phyloP scores from a whole-genome alignment of 1,140 invertebrate species.

The Caenorhabditis brenneri region DNA sequence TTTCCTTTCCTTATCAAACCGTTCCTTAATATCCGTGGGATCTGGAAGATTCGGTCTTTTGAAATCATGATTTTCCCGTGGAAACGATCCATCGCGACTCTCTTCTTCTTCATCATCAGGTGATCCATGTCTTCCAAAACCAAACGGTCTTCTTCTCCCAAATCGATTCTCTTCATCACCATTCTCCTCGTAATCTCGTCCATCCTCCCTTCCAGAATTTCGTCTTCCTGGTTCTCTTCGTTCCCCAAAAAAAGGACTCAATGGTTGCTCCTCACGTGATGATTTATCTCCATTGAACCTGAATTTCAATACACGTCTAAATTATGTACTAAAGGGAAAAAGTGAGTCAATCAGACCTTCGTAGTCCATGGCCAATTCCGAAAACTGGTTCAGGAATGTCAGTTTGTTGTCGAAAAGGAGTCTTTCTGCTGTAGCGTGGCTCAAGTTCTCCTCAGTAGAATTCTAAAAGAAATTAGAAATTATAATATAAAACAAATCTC shows the following conservation, averaged over 20 bases:
- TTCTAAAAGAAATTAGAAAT: neutral
- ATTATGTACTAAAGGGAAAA: neutral
- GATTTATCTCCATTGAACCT: conserved; percentile 17
- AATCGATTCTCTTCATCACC: conserved; percentile 18
- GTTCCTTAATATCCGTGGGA: neutral
- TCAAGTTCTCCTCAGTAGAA: conserved; percentile 29
- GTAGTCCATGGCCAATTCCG: conserved; percentile 11
- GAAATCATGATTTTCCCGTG: neutral
- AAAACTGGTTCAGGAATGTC: conserved; percentile 45
- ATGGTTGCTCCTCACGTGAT: neutral
- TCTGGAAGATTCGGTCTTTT: conserved; percentile 1
- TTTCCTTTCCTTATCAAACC: conserved; percentile 20
- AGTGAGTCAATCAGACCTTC: neutral
- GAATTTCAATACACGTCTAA: neutral
- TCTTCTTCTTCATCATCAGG: conserved; percentile 8
- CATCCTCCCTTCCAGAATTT: conserved; percentile 46
- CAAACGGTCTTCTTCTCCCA: conserved; percentile 5
- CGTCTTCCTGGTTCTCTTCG: conserved; percentile 14
- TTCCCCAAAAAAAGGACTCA: conserved; percentile 43
- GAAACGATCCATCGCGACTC: neutral
- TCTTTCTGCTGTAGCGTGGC: conserved; percentile 16
- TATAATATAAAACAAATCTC: no score
- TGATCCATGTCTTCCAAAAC: neutral
- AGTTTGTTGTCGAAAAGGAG: conserved; percentile 23
- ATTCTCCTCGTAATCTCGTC: conserved; percentile 45